Percentiles rank a stretch among this genome's conserved stretches.
These are phyloP conservation scores for Myathropa florea DNA, from an alignment of 2,888 invertebrate genomes.

Conservation along the genomic window DNA sequence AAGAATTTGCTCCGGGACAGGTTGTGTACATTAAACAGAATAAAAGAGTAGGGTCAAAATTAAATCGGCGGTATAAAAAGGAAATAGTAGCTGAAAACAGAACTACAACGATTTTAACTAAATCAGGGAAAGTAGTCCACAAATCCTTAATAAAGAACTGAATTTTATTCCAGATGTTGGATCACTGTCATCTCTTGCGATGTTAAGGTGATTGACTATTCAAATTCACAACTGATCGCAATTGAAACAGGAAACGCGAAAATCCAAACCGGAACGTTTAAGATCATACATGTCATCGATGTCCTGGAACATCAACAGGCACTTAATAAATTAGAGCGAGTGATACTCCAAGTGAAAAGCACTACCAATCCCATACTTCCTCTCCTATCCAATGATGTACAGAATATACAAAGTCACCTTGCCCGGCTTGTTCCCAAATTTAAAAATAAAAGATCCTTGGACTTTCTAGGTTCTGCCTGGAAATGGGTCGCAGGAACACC, in stretches of 20 bases:
- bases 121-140: conserved; percentile 4
- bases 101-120: conserved; percentile 4
- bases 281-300: conserved; percentile 28
- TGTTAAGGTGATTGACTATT: not conserved
- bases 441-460: conserved; percentile 7
- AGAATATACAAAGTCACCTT: not conserved
- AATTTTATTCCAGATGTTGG: conserved; percentile 7
- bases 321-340: not conserved
- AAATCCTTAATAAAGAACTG: conserved; percentile 21
- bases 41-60: not conserved
- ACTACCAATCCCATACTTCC: not conserved
- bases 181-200: not conserved
- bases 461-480: conserved; percentile 39
- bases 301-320: conserved; percentile 8
- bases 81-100: conserved; percentile 26
- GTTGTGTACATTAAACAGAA: not conserved
- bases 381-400: not conserved
- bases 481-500: conserved; percentile 37
- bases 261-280: conserved; percentile 30
- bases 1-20: conserved; percentile 41
- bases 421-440: not conserved
- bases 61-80: conserved; percentile 38
- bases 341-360: not conserved
- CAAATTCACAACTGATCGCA: conserved; percentile 40
- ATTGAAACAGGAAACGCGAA: conserved; percentile 12